Conservation (phyloP, 2,888 invertebrate genomes). For the Scaptomyza parva region DNA sequence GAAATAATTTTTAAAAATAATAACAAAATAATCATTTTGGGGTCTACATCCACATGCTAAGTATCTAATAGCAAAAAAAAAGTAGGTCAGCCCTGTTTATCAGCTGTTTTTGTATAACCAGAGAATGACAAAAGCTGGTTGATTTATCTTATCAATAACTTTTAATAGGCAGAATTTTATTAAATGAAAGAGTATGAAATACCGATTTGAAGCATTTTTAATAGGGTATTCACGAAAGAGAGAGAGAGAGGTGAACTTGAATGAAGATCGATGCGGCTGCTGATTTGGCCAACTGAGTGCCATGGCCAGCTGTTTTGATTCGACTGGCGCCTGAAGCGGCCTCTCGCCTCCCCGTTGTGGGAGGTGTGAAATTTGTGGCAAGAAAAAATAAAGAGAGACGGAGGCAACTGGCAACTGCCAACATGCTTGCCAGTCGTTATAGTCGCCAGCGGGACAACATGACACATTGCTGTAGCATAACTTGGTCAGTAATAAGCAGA, state of each 20-base stretch:
- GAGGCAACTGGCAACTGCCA: constrained; percentile 6
- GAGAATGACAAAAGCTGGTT: too few species aligned
- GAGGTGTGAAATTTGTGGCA: constrained; percentile 67
- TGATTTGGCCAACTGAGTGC: constrained; percentile 46
- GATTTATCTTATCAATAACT: too few species aligned
- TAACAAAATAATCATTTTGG: too few species aligned
- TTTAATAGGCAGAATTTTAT: too few species aligned
- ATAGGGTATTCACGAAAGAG: not conserved
- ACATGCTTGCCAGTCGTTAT: constrained; percentile 39
- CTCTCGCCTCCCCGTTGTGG: constrained; percentile 59
- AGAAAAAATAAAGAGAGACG: not conserved
- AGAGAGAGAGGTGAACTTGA: constrained; percentile 3
- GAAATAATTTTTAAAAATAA: too few species aligned
- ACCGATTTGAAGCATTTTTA: not conserved
- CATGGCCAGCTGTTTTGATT: constrained; percentile 54
- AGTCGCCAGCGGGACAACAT: constrained; percentile 62
- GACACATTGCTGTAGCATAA: constrained; percentile 73
- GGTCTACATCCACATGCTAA: too few species aligned
- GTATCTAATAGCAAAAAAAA: too few species aligned
- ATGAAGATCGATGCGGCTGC: constrained; percentile 49
- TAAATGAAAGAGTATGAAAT: too few species aligned
- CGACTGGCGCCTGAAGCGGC: constrained; percentile 70
- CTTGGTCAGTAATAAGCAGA: constrained; percentile 70
- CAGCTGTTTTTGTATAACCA: too few species aligned
- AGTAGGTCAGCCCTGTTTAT: too few species aligned